Percentiles rank a stretch among this genome's conserved stretches.
Conservation (phyloP, 2,113 vertebrate species). For the Larimichthys polyactis region DNA sequence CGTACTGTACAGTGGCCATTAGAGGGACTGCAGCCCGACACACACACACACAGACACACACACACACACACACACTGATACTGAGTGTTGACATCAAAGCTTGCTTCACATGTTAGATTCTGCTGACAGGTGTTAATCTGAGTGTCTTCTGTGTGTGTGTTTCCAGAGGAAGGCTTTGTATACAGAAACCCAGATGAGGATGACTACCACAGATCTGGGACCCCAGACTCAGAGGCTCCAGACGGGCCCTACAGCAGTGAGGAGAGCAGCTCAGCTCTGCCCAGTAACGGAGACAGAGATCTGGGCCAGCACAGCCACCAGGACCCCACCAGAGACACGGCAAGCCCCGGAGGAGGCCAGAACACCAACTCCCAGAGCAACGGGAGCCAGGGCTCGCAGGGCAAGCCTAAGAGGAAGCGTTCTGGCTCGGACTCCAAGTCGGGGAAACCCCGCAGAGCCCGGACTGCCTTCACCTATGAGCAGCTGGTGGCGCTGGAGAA, state of each 20-base stretch:
- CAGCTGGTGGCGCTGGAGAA: slow-evolving; percentile 96
- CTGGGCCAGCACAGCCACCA: slow-evolving; percentile 73
- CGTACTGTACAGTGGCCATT: not conserved
- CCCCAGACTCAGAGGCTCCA: slow-evolving; percentile 84
- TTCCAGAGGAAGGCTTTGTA: slow-evolving; percentile 83
- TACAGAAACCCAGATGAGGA: slow-evolving; percentile 85
- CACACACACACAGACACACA: not conserved
- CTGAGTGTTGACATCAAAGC: not conserved
- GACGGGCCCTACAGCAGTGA: slow-evolving; percentile 87
- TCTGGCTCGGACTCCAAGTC: slow-evolving; percentile 94
- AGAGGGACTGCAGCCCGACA: not conserved
- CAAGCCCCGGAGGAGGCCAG: slow-evolving; percentile 74
- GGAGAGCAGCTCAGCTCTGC: slow-evolving; percentile 84
- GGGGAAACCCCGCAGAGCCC: slow-evolving; percentile 92
- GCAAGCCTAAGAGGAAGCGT: slow-evolving; percentile 92
- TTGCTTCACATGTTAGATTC: not conserved
- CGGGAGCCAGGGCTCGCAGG: slow-evolving; percentile 65
- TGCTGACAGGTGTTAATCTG: too few relatives aligned
- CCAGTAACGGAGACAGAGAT: slow-evolving; percentile 72
- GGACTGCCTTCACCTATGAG: slow-evolving; percentile 97
- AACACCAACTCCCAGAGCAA: slow-evolving; percentile 58
- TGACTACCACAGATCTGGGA: slow-evolving; percentile 80
- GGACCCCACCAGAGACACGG: slow-evolving; percentile 74
- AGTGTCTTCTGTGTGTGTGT: slow-evolving; percentile 14
- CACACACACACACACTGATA: too few relatives aligned